A percentile compares a stretch with the other conserved stretches of the same genome.
These are phyloP conservation scores for Drosophila affinis DNA, from an alignment of 2,888 invertebrate species.

Conservation along the genomic window DNA sequence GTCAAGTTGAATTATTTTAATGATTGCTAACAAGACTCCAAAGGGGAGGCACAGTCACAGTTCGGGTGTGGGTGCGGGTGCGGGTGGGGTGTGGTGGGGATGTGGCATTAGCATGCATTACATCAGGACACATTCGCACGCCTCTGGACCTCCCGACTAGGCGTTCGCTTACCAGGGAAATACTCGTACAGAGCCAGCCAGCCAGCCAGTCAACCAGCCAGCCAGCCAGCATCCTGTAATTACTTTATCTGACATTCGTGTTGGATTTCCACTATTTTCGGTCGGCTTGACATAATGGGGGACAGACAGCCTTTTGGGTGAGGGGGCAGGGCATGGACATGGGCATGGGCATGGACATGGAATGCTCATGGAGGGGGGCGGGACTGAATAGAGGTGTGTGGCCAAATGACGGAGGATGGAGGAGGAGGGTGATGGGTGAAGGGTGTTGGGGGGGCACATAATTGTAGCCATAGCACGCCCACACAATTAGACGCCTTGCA, in stretches of 20 bases:
- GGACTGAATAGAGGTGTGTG: not conserved
- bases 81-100: not conserved
- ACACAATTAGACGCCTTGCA: conserved; percentile 65
- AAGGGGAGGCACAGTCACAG: conserved; percentile 4
- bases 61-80: not conserved
- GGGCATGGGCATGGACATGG: not conserved
- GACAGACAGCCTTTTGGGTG: not conserved
- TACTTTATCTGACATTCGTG: conserved; percentile 60
- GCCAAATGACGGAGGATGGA: conserved; percentile 13
- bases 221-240: conserved; percentile 54
- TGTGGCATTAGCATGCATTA: conserved; percentile 57
- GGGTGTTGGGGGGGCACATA: conserved; percentile 32
- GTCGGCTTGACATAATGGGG: conserved; percentile 40
- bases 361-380: not conserved
- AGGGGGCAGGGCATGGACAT: not conserved
- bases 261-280: conserved; percentile 65
- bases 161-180: conserved; percentile 24
- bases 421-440: not conserved
- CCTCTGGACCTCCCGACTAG: conserved; percentile 10
- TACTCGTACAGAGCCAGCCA: not conserved
- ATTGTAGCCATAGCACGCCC: conserved; percentile 59
- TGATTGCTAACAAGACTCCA: conserved; percentile 40
- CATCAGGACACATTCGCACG: conserved; percentile 48
- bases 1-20: conserved; percentile 52
- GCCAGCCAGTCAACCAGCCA: not conserved